A percentile compares a stretch with the other conserved stretches of the same genome.
phyloP scores from a whole-genome alignment of 2,888 invertebrate genomes.

The Caenorhabditis sp. region DNA sequence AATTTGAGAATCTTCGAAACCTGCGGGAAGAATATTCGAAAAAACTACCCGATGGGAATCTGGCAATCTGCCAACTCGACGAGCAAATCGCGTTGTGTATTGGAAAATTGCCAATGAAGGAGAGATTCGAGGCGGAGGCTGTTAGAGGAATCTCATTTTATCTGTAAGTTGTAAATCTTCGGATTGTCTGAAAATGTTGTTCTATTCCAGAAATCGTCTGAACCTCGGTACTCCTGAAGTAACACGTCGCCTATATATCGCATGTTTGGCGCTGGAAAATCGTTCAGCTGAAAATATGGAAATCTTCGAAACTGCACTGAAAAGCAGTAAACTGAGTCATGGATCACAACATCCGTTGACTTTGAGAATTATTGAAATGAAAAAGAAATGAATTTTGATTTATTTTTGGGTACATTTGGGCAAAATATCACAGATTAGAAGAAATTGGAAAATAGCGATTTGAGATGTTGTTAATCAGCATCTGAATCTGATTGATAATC shows the following conservation, averaged over 20 bases:
- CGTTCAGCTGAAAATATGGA: background rate
- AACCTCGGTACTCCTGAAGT: background rate
- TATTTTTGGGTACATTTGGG: background rate
- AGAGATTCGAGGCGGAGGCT: background rate
- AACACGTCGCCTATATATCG: background rate
- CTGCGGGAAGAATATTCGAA: background rate
- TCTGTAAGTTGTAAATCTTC: background rate
- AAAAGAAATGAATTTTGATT: background rate
- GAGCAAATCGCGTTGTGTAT: background rate
- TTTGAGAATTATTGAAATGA: background rate
- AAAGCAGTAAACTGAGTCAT: background rate
- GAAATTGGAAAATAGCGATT: background rate
- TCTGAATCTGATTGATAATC: slow-evolving; percentile 57
- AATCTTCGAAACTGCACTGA: background rate
- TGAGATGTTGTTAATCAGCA: slow-evolving; percentile 28
- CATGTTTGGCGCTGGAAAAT: background rate
- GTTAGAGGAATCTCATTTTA: background rate
- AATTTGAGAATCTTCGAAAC: background rate
- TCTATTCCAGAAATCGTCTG: background rate
- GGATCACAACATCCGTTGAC: background rate
- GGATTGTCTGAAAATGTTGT: background rate
- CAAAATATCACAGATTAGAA: slow-evolving; percentile 4
- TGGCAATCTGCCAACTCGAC: background rate
- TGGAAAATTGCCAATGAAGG: background rate
- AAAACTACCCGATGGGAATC: background rate